phyloP scores from a whole-genome alignment of 2,113 vertebrate genomes.

The Salminus brasiliensis region DNA sequence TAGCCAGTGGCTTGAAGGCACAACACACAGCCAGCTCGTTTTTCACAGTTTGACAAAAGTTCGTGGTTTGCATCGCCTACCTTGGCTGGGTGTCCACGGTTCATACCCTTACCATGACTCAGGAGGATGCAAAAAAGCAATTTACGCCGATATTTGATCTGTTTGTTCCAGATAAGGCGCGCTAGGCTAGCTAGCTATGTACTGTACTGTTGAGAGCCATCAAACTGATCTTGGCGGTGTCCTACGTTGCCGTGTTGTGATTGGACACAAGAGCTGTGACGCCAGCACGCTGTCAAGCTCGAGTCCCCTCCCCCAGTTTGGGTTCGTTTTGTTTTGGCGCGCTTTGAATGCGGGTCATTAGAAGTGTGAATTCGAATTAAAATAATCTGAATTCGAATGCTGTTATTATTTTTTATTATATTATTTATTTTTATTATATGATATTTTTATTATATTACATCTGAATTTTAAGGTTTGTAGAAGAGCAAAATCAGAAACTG shows the following conservation, averaged over 20 bases:
- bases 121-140: background rate
- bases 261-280: slow-evolving; percentile 53
- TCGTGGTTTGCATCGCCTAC: background rate
- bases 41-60: background rate
- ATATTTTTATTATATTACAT: no score
- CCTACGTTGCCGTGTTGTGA: slow-evolving; percentile 41
- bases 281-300: background rate
- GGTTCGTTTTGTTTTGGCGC: slow-evolving; percentile 22
- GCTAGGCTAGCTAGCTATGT: slow-evolving; percentile 6
- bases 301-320: background rate
- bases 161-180: background rate
- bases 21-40: slow-evolving; percentile 23
- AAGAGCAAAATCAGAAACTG: no score
- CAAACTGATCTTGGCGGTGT: slow-evolving; percentile 72
- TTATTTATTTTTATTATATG: no score
- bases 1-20: background rate
- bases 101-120: background rate
- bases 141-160: background rate
- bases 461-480: no score
- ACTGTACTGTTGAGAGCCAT: slow-evolving; percentile 37
- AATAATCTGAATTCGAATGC: no score
- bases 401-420: no score
- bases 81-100: slow-evolving; percentile 14
- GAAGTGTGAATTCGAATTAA: no score
- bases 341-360: no score